These are phyloP conservation scores for Egretta garzetta DNA, from an alignment of 2,113 vertebrate species.

Conservation along the genomic window DNA sequence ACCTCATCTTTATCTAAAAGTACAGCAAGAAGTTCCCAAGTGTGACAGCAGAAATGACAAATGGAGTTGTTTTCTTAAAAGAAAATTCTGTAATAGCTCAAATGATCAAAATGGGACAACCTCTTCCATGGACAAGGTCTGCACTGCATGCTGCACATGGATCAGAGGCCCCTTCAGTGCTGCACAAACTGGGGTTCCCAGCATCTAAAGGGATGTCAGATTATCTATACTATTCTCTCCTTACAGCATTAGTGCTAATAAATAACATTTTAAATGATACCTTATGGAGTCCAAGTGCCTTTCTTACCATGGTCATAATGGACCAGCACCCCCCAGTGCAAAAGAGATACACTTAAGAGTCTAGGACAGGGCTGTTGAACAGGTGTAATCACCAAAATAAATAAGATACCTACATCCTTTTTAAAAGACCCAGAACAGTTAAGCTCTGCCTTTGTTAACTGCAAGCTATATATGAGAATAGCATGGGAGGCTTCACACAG, in stretches of 20 bases:
- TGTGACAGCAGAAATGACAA: background rate
- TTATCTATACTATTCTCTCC: background rate
- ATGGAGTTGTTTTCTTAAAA: background rate
- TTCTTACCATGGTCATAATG: background rate
- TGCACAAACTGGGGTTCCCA: background rate
- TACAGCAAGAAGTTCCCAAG: background rate
- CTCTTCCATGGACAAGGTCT: background rate
- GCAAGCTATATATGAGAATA: background rate
- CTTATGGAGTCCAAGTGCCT: background rate
- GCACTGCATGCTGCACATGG: accelerated
- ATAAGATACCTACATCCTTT: background rate
- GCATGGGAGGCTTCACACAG: background rate
- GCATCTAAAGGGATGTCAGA: background rate
- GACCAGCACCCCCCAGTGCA: background rate
- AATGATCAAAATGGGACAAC: background rate
- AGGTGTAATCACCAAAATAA: background rate
- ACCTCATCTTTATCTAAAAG: background rate
- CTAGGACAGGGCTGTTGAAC: background rate
- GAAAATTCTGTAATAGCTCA: background rate
- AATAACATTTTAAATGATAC: background rate
- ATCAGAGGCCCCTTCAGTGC: background rate
- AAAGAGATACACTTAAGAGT: background rate
- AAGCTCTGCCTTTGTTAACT: background rate
- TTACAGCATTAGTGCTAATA: background rate
- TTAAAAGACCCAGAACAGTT: background rate